phyloP scores from a whole-genome alignment of 37 sponge, comb jelly and placozoan species.

The Chondrilla cf. caribensis region DNA sequence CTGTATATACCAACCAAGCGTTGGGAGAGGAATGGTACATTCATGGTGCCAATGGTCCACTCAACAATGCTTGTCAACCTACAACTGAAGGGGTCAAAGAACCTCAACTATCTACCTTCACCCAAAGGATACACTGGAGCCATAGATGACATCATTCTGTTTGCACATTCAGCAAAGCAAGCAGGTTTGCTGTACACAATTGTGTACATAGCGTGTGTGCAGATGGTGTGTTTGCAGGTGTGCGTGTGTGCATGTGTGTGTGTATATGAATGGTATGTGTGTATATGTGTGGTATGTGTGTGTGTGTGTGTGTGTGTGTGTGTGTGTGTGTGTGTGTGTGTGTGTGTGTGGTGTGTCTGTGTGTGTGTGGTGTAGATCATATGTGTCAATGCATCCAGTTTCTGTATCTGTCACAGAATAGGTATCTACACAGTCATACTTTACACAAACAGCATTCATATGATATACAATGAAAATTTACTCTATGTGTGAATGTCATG shows the following conservation, averaged over 20 bases:
- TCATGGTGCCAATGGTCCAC: constrained; percentile 79
- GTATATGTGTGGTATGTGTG: neutral
- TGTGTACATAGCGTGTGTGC: constrained; percentile 9
- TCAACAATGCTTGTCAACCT: constrained; percentile 81
- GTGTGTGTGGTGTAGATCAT: too few relatives aligned
- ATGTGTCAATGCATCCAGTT: too few relatives aligned
- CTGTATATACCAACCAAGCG: constrained; percentile 71
- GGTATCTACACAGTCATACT: too few relatives aligned
- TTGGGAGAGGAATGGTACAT: constrained; percentile 54
- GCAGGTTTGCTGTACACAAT: constrained; percentile 39
- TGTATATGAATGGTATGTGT: neutral
- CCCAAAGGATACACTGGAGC: constrained; percentile 51
- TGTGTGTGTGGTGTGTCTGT: too few relatives aligned
- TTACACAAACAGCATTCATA: too few relatives aligned
- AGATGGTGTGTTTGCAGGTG: constrained; percentile 20
- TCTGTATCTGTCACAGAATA: too few relatives aligned
- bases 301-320: too few relatives aligned
- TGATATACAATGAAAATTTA: too few relatives aligned
- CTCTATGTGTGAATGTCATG: neutral
- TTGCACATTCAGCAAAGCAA: constrained; percentile 63
- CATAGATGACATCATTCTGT: constrained; percentile 82
- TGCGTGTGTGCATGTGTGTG: constrained; percentile 16
- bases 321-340: too few relatives aligned
- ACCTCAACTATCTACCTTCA: constrained; percentile 66
- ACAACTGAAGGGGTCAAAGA: constrained; percentile 20